Evolutionary conservation across 1,140 invertebrate species (phyloP), one percentile per base, ranked within the genome.

Genomic region (honey bee (Apis mellifera)): DNA sequence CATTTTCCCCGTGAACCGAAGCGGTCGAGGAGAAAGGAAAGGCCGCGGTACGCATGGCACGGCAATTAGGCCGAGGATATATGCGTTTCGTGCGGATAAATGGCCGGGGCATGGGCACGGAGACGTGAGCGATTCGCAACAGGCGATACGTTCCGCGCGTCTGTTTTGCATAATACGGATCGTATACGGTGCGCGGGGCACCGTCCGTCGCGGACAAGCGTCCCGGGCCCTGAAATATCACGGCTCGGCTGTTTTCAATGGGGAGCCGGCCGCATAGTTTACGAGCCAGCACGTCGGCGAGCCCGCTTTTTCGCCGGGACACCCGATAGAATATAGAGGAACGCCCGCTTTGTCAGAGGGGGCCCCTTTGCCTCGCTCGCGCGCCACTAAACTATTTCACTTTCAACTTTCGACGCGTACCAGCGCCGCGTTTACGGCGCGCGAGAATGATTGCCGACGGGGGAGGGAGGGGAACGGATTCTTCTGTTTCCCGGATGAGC

Each of bases 101-200:
- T 50, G 69, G 60, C 54, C 15, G 19, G 21, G 32, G 69, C 69
- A 72, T 42, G 71, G 23, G 21, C 71, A 13, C 32, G 60, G 70
- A 78, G 42, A 73, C 57, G 71, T 21, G 85, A 65, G 65, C 79
- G 81, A 89, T 89, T 89, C 85, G 89, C 78, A 78, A 86, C 85
- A 85, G 85, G 73, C 84, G 80, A 84, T 86, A 88, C 79, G 84
- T 88, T 87, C 85, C 83, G 86, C 83, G 86, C 83, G 83, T 23
- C 87, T 88, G 81, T 74, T 89, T 85, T 89, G 85, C 89, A 89
- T 89, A 89, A 89, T 89, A 78, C 83, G 85, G 82, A 80, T 85
- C 81, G 74, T 26, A 42, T 17, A 60, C 59, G n/a, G n/a, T n/a
- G 73, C 42, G n/a, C n/a, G 57, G 57, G 21, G 8, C 11, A 52